Evolutionary conservation across 2,888 invertebrate species (phyloP).

Genomic region (Diaperis boleti): DNA sequence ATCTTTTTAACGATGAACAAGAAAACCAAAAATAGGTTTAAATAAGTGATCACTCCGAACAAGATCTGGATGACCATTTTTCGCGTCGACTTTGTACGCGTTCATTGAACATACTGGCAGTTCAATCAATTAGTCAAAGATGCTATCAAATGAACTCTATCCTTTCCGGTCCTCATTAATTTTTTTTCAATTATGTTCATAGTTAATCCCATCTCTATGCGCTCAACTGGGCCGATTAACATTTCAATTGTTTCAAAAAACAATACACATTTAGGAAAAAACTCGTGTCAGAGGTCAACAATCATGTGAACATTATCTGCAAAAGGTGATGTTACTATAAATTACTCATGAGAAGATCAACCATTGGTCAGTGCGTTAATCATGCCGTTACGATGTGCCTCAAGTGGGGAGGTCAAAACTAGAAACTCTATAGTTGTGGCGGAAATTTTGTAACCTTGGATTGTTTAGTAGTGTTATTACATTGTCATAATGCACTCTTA

Average conservation of each 20-base stretch:
- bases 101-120: constrained; percentile 17
- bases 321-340: constrained; percentile 1
- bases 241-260: not conserved
- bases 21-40: constrained; percentile 28
- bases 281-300: constrained; percentile 29
- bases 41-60: constrained; percentile 21
- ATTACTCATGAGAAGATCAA: not conserved
- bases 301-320: constrained; percentile 32
- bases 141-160: constrained; percentile 13
- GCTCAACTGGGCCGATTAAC: not conserved
- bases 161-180: no score
- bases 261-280: not conserved
- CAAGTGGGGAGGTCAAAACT: constrained; percentile 1
- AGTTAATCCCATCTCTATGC: no score
- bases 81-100: constrained; percentile 12
- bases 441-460: not conserved
- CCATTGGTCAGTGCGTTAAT: not conserved
- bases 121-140: constrained; percentile 25
- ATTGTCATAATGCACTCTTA: no score
- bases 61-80: constrained; percentile 25
- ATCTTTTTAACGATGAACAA: constrained; percentile 21
- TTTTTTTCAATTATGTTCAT: no score
- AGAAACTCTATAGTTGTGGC: not conserved
- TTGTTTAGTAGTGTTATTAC: not conserved
- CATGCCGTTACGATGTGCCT: not conserved